phyloP scores from a whole-genome alignment of 2,113 vertebrate genomes.

The Siniperca chuatsi region DNA sequence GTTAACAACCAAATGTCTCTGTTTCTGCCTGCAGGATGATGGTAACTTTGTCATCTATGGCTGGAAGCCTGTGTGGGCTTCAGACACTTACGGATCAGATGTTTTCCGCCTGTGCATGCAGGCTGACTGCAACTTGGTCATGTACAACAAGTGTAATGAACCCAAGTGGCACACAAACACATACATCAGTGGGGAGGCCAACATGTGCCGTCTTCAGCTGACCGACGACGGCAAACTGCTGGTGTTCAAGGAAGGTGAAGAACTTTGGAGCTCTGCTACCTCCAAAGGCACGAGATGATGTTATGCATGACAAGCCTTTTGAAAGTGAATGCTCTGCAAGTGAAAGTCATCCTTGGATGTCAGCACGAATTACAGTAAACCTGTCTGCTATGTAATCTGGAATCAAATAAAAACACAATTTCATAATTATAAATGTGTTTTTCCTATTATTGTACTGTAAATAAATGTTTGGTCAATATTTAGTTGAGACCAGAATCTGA shows the following conservation, averaged over 20 bases:
- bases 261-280: constrained; percentile 34
- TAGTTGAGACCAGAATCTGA: too few relatives aligned
- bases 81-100: neutral
- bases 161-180: constrained; percentile 41
- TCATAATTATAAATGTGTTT: neutral
- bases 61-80: constrained; percentile 51
- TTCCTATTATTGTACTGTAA: too few relatives aligned
- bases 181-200: too few relatives aligned
- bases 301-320: neutral
- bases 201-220: constrained; percentile 30
- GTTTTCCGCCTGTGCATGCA: constrained; percentile 53
- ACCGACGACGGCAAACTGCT: constrained; percentile 43
- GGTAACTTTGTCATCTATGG: constrained; percentile 67
- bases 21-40: constrained; percentile 46
- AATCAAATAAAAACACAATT: neutral
- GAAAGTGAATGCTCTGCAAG: neutral
- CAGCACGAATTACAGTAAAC: neutral
- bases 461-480: too few relatives aligned
- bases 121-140: constrained; percentile 67
- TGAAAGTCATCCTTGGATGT: neutral
- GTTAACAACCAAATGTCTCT: neutral
- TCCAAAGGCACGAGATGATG: constrained; percentile 13
- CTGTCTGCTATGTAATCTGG: neutral
- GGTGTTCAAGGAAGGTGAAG: neutral
- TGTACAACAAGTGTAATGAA: constrained; percentile 12